Percentiles rank a stretch among this genome's conserved stretches.
Evolutionary conservation across 2,888 invertebrate genomes (phyloP).

Genomic region (Pollenia angustigena): DNA sequence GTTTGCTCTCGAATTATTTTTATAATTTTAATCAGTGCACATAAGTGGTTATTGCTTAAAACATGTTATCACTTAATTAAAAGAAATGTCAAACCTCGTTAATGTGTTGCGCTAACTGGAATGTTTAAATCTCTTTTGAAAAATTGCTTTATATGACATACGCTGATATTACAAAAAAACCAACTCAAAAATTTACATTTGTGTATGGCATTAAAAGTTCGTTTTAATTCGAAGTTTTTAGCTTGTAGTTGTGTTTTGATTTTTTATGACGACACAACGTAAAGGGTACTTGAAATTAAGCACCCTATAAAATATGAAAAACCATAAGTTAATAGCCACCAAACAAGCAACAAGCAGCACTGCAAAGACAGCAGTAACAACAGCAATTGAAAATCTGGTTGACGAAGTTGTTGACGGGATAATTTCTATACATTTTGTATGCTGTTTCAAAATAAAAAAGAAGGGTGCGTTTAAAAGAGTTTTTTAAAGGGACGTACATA

Average conservation of each 20-base stretch:
- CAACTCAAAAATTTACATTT: no score
- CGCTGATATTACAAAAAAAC: no score
- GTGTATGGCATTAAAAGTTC: neutral
- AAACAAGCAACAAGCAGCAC: slow-evolving; percentile 69
- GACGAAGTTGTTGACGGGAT: slow-evolving; percentile 68
- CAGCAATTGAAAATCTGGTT: slow-evolving; percentile 68
- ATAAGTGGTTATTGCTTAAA: no score
- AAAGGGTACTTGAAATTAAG: slow-evolving; percentile 74
- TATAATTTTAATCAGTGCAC: no score
- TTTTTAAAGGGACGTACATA: neutral
- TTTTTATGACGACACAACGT: slow-evolving; percentile 57
- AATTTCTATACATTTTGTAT: slow-evolving; percentile 34
- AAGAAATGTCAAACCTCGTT: no score
- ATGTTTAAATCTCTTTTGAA: no score
- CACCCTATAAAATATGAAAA: slow-evolving; percentile 75
- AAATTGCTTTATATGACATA: no score
- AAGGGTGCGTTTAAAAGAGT: neutral
- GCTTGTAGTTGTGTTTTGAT: slow-evolving; percentile 20
- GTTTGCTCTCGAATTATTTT: no score
- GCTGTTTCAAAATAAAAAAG: neutral
- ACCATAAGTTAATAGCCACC: slow-evolving; percentile 72
- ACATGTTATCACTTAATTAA: no score
- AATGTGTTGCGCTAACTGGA: no score
- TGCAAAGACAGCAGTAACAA: slow-evolving; percentile 37
- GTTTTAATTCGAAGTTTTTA: neutral